Base-by-base conservation (phyloP, 1,140 invertebrate genomes). In the Saccostrea cuccullata region DNA sequence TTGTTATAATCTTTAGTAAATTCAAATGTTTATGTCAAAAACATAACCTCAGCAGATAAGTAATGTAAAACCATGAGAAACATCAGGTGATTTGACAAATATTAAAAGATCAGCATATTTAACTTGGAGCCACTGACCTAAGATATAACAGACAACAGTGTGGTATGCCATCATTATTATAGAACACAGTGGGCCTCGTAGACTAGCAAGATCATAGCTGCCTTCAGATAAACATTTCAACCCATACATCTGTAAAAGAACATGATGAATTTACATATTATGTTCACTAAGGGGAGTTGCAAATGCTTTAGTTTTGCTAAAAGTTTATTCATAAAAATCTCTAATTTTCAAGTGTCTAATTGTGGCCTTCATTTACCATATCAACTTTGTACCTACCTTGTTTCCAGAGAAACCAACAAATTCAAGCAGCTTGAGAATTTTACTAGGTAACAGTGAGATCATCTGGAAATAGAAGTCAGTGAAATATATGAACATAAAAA, bases 331-430 rank as follows among this genome's bases (percentile, higher is more conserved):
- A 9, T 0, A 47, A 47, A 47, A n/a, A n/a, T 64, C 15, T 64
- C 17, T n/a, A n/a, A n/a, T n/a, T n/a, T n/a, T n/a, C n/a, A n/a
- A n/a, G n/a, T n/a, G n/a, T n/a, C n/a, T n/a, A n/a, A n/a, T n/a
- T n/a, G n/a, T n/a, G n/a, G n/a, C n/a, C n/a, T n/a, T n/a, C n/a
- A n/a, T n/a, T n/a, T n/a, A n/a, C n/a, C n/a, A n/a, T n/a, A n/a
- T n/a, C n/a, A n/a, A 55, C n/a, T n/a, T n/a, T n/a, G 2, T 13
- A n/a, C 93, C 95, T 95, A 98, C 98, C 96, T 98, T 97, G 94
- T 98, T 97, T 23, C 98, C 98, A 55, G 97, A 97, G 94, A 99
- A 99, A 56, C 98, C 98, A 92, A 99, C 98, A 95, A 99, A 98
- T 94, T 99, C 98, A 40, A 99, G 94, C 55, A 99, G 94, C 93